phyloP scores from a whole-genome alignment of 1,140 invertebrate species.

The Chrysomallon squamiferum region DNA sequence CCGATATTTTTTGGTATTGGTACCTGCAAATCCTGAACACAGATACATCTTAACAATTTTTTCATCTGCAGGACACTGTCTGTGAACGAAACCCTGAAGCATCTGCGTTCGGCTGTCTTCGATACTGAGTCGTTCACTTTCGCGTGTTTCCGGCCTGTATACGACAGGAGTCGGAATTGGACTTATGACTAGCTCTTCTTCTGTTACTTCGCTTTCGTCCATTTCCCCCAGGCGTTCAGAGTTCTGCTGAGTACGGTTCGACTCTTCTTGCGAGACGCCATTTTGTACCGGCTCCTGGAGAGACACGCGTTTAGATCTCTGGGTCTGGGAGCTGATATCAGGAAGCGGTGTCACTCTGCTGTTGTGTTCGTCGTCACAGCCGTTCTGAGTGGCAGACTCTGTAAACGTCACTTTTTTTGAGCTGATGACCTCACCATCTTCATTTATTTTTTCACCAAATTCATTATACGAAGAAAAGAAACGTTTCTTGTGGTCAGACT shows the following conservation, averaged over 20 bases:
- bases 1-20: too few species aligned
- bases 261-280: background rate
- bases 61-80: conserved; percentile 32
- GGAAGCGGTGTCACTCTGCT: too few species aligned
- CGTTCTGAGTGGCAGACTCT: too few species aligned
- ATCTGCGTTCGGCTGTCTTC: conserved; percentile 37
- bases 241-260: background rate
- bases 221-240: background rate
- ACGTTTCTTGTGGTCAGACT: too few species aligned
- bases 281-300: background rate
- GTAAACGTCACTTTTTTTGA: too few species aligned
- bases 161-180: conserved; percentile 47
- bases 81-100: conserved; percentile 46
- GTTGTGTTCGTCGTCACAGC: too few species aligned
- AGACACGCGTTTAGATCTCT: background rate
- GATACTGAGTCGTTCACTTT: conserved; percentile 29
- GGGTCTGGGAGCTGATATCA: background rate
- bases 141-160: conserved; percentile 45
- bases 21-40: conserved; percentile 48
- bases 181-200: conserved; percentile 23
- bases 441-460: too few species aligned
- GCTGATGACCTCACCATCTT: too few species aligned
- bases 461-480: too few species aligned
- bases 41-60: conserved; percentile 48
- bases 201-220: background rate